A percentile compares a stretch with the other conserved stretches of the same genome.
phyloP scores from a whole-genome alignment of 1,140 invertebrate genomes.

The Drosophila baimaii region DNA sequence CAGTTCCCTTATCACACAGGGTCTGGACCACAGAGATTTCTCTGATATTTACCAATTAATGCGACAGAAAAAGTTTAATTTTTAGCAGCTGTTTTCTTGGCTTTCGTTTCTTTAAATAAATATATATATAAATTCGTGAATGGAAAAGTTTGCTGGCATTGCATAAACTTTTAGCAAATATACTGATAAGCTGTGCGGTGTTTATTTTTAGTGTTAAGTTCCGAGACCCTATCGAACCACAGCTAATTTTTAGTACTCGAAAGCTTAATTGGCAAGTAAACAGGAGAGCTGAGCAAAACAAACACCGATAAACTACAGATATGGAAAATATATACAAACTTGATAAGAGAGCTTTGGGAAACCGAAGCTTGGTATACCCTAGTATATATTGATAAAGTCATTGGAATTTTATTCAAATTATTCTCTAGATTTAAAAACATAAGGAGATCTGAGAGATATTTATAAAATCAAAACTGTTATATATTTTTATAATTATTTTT shows the following conservation, averaged over 20 bases:
- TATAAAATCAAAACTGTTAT: too few relatives aligned
- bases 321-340: not conserved
- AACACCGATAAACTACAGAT: constrained; percentile 29
- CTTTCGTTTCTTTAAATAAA: not conserved
- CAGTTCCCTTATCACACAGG: constrained; percentile 89
- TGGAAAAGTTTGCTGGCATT: constrained; percentile 44
- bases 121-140: constrained; percentile 10
- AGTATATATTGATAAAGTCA: too few relatives aligned
- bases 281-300: constrained; percentile 58
- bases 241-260: constrained; percentile 35
- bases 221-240: constrained; percentile 4
- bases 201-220: constrained; percentile 5
- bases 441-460: too few relatives aligned
- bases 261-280: constrained; percentile 49
- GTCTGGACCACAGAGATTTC: constrained; percentile 95
- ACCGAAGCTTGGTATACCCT: not conserved
- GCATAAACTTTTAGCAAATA: constrained; percentile 27
- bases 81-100: constrained; percentile 6
- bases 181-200: constrained; percentile 25
- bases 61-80: constrained; percentile 84
- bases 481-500: too few relatives aligned
- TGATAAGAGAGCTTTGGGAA: too few relatives aligned
- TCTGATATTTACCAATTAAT: constrained; percentile 94
- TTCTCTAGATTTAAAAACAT: too few relatives aligned
- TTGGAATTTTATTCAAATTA: too few relatives aligned